These are phyloP conservation scores for Ethmia dodecea DNA, from an alignment of 2,888 invertebrate species.

Conservation along the genomic window DNA sequence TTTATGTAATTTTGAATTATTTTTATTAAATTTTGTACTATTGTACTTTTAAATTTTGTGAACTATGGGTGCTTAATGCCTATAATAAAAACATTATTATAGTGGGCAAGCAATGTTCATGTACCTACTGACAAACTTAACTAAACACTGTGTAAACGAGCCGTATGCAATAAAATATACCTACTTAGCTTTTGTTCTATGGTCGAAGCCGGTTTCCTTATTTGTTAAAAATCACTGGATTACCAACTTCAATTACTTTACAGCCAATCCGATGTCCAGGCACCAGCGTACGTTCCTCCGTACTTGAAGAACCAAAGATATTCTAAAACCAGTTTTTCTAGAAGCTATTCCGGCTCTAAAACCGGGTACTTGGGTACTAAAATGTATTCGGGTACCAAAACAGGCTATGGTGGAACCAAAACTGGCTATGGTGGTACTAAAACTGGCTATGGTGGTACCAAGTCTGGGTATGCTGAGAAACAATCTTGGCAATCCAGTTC, in stretches of 20 bases:
- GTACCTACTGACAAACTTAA: too few relatives aligned
- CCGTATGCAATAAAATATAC: too few relatives aligned
- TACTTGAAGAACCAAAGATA: conserved; percentile 38
- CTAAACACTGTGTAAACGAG: too few relatives aligned
- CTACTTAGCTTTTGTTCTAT: too few relatives aligned
- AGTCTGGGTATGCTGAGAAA: conserved; percentile 34
- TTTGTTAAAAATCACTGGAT: too few relatives aligned
- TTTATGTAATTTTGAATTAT: too few relatives aligned
- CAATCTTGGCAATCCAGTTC: conserved; percentile 44
- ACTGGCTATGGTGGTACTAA: conserved; percentile 28
- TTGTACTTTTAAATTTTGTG: too few relatives aligned
- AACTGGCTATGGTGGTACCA: conserved; percentile 18
- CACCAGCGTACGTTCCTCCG: conserved; percentile 51
- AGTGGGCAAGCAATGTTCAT: too few relatives aligned
- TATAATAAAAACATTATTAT: too few relatives aligned
- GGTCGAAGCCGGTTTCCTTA: too few relatives aligned
- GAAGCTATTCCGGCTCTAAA: conserved; percentile 24
- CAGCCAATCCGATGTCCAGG: conserved; percentile 64
- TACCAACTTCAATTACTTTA: not conserved
- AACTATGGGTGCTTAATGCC: too few relatives aligned
- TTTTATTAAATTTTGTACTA: too few relatives aligned
- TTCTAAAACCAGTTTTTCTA: conserved; percentile 19
- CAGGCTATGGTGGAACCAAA: conserved; percentile 28
- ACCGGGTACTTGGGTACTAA: conserved; percentile 29
- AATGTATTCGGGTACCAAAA: conserved; percentile 26